A percentile compares a stretch with the other conserved stretches of the same genome.
Evolutionary conservation across 2,797 vertebrate species (phyloP).

Genomic region (Spatula clypeata): DNA sequence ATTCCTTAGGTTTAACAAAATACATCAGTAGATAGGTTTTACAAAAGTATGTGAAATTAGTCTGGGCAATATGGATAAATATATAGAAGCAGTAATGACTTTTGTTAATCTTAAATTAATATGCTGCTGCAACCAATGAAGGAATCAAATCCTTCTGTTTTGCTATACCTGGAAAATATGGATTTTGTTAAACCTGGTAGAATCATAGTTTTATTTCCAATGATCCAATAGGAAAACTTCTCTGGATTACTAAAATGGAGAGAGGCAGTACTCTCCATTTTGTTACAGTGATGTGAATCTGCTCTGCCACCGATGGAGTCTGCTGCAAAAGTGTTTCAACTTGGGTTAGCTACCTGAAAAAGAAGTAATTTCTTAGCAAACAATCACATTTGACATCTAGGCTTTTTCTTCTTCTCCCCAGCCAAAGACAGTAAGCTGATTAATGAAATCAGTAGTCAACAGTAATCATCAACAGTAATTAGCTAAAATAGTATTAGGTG

Average conservation of each 20-base stretch:
- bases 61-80: neutral
- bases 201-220: neutral
- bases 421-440: slow-evolving; percentile 2
- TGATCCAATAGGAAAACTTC: neutral
- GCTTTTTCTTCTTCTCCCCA: neutral
- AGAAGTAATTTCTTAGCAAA: neutral
- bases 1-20: neutral
- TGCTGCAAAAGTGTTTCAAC: neutral
- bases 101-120: neutral
- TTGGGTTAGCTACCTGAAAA: neutral
- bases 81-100: neutral
- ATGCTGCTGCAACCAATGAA: neutral
- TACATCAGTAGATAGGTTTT: neutral
- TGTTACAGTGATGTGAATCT: neutral
- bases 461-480: neutral
- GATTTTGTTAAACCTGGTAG: neutral
- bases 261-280: neutral
- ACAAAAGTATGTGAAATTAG: neutral
- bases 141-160: neutral
- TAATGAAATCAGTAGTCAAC: no score
- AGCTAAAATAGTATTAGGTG: neutral
- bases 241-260: neutral
- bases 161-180: neutral
- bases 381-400: neutral
- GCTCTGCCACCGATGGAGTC: neutral